Percentiles rank a stretch among this genome's conserved stretches.
Conservation (phyloP, 2,797 vertebrate genomes). For the Martes flavigula region DNA sequence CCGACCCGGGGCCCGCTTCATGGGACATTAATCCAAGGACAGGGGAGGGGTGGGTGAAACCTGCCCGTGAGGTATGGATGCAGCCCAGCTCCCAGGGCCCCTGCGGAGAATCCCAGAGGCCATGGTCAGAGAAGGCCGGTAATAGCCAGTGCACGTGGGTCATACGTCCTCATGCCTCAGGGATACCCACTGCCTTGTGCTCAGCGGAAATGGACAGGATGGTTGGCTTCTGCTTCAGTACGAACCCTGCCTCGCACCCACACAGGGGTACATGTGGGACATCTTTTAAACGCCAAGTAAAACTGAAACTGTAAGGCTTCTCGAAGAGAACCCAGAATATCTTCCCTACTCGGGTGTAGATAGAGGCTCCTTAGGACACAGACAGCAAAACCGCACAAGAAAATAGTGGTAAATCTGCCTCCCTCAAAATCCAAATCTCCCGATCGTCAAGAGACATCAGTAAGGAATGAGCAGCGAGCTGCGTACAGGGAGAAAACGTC, state of each 20-base stretch:
- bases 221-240: too few species aligned
- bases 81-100: background rate
- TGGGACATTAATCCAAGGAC: background rate
- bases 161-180: accelerated
- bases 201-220: background rate
- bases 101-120: background rate
- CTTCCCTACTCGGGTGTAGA: background rate
- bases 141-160: background rate
- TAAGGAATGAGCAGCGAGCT: background rate
- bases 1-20: too few species aligned
- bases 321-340: background rate
- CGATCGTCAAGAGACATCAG: background rate
- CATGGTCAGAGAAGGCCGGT: background rate
- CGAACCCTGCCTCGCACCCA: background rate
- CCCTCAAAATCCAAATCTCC: background rate
- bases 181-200: background rate
- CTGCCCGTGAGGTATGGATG: background rate
- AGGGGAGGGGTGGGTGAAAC: background rate
- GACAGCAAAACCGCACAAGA: background rate
- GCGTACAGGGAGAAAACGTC: accelerated
- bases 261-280: too few species aligned
- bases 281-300: background rate
- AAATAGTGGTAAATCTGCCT: background rate
- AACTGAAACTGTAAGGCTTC: background rate
- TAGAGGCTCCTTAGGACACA: background rate